Evolutionary conservation across 2,113 vertebrate genomes (phyloP), one percentile per base, ranked within the genome.

Genomic region (Numida meleagris): DNA sequence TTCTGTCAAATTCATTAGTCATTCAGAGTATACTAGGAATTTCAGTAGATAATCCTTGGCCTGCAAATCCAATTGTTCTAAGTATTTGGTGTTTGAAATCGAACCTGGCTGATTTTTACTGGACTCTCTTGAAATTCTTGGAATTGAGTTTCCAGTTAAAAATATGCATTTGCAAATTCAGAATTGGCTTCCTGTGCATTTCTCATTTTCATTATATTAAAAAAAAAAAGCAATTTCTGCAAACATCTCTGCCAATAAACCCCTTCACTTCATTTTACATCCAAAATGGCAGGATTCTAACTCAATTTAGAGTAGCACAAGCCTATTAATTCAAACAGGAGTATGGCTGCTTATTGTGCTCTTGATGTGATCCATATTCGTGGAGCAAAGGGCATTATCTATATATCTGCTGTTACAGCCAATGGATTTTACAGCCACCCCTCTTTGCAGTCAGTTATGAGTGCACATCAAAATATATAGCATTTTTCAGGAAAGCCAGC

Each of bases 351-450:
- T 88, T 94, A n/a, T 88, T 90, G 79, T 93, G 23, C 33, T 95
- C n/a, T 78, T 59, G 82, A 34, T 83, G 33, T 93, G 87, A 96
- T 94, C 87, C 87, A 86, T 75, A 34, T 63, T 82, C 82, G 36
- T 40, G 68, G 82, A 90, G 93, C 91, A 94, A 87, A 96, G 94
- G 88, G 79, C 93, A 75, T 90, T 94, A 61, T 71, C 89, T 78
- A 45, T 81, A 67, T 79, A 91, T 97, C 91, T 93, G 43, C 75
- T 36, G 16, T 88, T 90, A 73, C 4, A 76, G 87, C 73, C 38
- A 73, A 90, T 93, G 38, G 86, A 93, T 97, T 96, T 96, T 95
- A 90, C 45, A 84, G 76, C 48, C 79, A 61, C 36, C 66, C 93
- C 48, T 90, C 79, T 83, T 65, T 79, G 82, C 93, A 82, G 17